phyloP scores from a whole-genome alignment of 2,888 invertebrate genomes.

The Crocallis elinguaria region DNA sequence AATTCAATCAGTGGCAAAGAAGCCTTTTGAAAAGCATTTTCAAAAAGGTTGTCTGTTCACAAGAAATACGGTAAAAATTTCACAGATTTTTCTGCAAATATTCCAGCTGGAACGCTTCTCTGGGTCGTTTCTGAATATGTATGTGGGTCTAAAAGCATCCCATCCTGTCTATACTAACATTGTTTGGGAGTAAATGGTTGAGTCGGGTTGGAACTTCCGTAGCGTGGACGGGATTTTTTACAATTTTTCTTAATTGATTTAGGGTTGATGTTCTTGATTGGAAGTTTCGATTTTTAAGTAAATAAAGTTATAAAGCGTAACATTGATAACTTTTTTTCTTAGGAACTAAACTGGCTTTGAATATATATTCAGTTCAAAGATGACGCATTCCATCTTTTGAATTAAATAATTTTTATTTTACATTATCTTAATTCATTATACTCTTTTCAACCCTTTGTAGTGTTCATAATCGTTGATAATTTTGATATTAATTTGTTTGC shows the following conservation, averaged over 20 bases:
- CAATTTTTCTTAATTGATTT: background rate
- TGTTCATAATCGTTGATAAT: too few species aligned
- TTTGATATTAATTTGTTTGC: too few species aligned
- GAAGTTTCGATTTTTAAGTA: background rate
- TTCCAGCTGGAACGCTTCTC: conserved; percentile 1
- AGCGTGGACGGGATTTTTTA: background rate
- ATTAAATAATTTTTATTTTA: too few species aligned
- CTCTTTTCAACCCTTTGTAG: too few species aligned
- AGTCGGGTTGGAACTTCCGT: conserved; percentile 14
- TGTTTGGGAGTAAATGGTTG: conserved; percentile 19
- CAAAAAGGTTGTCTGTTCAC: too few species aligned
- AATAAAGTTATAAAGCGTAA: background rate
- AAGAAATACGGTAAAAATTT: conserved; percentile 3
- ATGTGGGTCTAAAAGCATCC: conserved; percentile 19
- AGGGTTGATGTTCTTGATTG: background rate
- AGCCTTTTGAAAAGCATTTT: conserved; percentile 11
- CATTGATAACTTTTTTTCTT: too few species aligned
- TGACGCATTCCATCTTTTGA: too few species aligned
- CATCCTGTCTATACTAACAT: conserved; percentile 14
- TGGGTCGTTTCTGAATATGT: conserved; percentile 16
- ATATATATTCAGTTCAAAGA: too few species aligned
- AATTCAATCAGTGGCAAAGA: conserved; percentile 14
- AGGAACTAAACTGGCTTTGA: too few species aligned
- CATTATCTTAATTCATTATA: too few species aligned
- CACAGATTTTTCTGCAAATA: conserved; percentile 15